Conservation (phyloP, 2,888 invertebrate genomes). For the Andrena flavipes region DNA sequence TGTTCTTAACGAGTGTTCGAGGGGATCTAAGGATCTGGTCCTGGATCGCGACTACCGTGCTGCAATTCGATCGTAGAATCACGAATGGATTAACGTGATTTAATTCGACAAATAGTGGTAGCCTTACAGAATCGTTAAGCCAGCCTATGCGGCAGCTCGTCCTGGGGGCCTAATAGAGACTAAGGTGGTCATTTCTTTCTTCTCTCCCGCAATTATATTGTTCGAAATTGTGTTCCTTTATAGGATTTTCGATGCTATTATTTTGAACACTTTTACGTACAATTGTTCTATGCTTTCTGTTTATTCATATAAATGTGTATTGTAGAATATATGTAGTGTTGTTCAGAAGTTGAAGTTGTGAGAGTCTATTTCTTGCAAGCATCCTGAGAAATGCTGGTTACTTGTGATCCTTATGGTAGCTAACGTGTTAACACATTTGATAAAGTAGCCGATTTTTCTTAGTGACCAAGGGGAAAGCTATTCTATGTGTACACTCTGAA, state of each 20-base stretch:
- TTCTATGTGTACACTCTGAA: too few species aligned
- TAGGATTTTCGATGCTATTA: constrained; percentile 32
- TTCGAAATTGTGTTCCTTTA: neutral
- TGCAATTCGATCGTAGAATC: constrained; percentile 70
- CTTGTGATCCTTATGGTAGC: too few species aligned
- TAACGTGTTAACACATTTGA: too few species aligned
- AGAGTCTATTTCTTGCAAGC: too few species aligned
- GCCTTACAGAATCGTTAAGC: constrained; percentile 79
- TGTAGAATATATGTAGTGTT: too few species aligned
- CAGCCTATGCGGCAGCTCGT: constrained; percentile 68
- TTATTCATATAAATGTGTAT: too few species aligned
- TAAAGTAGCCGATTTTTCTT: too few species aligned
- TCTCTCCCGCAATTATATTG: neutral
- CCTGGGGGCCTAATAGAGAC: constrained; percentile 54
- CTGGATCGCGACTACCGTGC: constrained; percentile 65
- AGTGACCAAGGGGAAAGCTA: too few species aligned
- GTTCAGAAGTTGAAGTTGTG: too few species aligned
- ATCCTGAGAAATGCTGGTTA: too few species aligned
- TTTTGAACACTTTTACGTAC: neutral
- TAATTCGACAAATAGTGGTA: constrained; percentile 79
- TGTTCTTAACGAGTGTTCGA: constrained; percentile 71
- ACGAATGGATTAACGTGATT: constrained; percentile 78
- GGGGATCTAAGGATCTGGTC: constrained; percentile 66
- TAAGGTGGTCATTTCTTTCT: constrained; percentile 35
- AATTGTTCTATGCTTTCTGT: too few species aligned